Evolutionary conservation across 2,888 invertebrate genomes (phyloP), one percentile per base, ranked within the genome.

Genomic region (Hyalella azteca): DNA sequence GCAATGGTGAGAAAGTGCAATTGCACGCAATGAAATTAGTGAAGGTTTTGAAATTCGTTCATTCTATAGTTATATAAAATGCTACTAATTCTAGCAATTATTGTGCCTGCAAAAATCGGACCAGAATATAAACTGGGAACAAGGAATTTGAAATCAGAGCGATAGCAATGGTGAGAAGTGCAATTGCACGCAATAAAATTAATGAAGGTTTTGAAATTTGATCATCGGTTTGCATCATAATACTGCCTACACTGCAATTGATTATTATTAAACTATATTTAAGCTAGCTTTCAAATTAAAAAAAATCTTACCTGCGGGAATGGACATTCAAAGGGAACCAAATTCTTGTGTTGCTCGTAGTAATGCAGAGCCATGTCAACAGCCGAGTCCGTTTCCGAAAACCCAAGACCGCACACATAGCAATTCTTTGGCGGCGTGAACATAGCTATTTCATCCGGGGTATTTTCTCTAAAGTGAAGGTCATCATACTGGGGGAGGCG

Each of bases 311-410:
- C 75, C 75, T 75, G 26, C 5, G 75, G 75, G 29, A 75, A 75
- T 19, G 75, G 75, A 7, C 75, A 75, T 19, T 45, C 7, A n/a
- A 75, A 45, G 11, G 75, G 75, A 3, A 75, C 26, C 5, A 41
- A 45, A 45, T 75, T 41, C 26, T 29, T 75, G 29, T 75, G 75
- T 11, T 29, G 19, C 22, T 41, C 40, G 75, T 75, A 45, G 45
- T 75, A 75, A 45, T 75, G 75, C 5, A 75, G 75, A 5, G 75
- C 75, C 75, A 41, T 75, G 75, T 41, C 45, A 41, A 45, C 75
- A n/a, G 75, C 75, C 13, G 41, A 45, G 3, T 75, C 41, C 45
- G 19, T 9, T 19, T 29, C 40, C 26, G 29, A 26, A 45, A 75
- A 75, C 2, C 26, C 26, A 2, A 41, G 3, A n/a, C 41, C 40